Percentiles rank a stretch among this genome's conserved stretches.
Conservation (phyloP, 2,113 vertebrate species). For the Marmota flaviventris region DNA sequence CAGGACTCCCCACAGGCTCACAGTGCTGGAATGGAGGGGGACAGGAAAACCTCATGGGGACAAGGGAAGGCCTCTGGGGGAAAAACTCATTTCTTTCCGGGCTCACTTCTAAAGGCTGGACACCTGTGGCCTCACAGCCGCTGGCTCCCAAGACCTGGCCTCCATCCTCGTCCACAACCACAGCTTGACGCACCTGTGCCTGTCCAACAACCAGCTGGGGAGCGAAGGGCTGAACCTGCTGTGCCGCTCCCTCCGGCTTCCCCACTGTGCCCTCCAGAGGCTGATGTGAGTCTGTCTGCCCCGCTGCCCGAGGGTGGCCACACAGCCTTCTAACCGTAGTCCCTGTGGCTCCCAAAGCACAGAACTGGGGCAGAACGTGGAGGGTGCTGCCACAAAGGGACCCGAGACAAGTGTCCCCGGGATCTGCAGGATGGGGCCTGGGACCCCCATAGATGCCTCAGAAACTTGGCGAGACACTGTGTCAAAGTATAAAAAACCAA, state of each 20-base stretch:
- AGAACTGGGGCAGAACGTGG: accelerated
- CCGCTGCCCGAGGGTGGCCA: accelerated
- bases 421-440: neutral
- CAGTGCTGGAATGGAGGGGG: too few relatives aligned
- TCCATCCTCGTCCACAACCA: neutral
- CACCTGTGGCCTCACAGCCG: neutral
- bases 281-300: slow-evolving; percentile 65
- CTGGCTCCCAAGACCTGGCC: slow-evolving; percentile 8
- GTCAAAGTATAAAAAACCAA: neutral
- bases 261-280: neutral
- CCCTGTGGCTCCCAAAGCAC: accelerated
- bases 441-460: neutral
- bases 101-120: slow-evolving; percentile 52
- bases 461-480: neutral
- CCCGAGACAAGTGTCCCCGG: neutral
- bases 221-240: neutral
- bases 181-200: slow-evolving; percentile 58
- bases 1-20: neutral
- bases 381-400: accelerated
- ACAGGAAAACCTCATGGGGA: neutral
- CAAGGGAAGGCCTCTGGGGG: too few relatives aligned
- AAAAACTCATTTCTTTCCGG: neutral
- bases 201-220: slow-evolving; percentile 6
- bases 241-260: neutral
- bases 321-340: accelerated